Percentiles rank a stretch among this genome's conserved stretches.
These are phyloP conservation scores for Nephrocerus scutellatus DNA, from an alignment of 2,888 invertebrate species.

Conservation along the genomic window DNA sequence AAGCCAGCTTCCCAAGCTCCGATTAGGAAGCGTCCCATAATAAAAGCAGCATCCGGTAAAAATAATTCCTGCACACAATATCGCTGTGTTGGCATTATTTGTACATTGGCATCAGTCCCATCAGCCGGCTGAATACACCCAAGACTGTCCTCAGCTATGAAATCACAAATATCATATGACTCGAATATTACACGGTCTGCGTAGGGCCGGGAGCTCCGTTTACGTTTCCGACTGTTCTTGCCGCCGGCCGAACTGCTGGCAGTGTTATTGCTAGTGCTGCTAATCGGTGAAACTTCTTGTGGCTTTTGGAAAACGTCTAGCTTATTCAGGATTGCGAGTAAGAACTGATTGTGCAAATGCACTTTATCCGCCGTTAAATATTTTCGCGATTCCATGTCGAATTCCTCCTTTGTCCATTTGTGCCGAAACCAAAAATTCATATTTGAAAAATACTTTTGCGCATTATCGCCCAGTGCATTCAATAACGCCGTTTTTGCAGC, in stretches of 20 bases:
- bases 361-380: conserved; percentile 67
- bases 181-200: conserved; percentile 58
- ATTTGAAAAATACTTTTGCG: conserved; percentile 62
- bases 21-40: conserved; percentile 74
- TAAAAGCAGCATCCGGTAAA: conserved; percentile 75
- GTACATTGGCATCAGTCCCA: conserved; percentile 34
- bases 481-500: conserved; percentile 37
- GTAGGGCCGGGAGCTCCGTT: conserved; percentile 48
- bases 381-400: conserved; percentile 70
- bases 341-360: conserved; percentile 76
- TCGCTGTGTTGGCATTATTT: conserved; percentile 46
- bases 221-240: conserved; percentile 47
- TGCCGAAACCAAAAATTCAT: conserved; percentile 71
- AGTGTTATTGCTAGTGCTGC: conserved; percentile 12
- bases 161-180: conserved; percentile 55
- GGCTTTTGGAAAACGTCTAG: conserved; percentile 49
- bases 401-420: conserved; percentile 74
- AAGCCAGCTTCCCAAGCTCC: conserved; percentile 86
- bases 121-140: conserved; percentile 36
- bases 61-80: conserved; percentile 68
- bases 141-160: conserved; percentile 50
- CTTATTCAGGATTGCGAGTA: conserved; percentile 71
- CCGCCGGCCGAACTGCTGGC: conserved; percentile 23
- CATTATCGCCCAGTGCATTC: conserved; percentile 58
- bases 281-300: conserved; percentile 24